phyloP scores from a whole-genome alignment of 2,113 vertebrate genomes.

The Nothoprocta perdicaria region DNA sequence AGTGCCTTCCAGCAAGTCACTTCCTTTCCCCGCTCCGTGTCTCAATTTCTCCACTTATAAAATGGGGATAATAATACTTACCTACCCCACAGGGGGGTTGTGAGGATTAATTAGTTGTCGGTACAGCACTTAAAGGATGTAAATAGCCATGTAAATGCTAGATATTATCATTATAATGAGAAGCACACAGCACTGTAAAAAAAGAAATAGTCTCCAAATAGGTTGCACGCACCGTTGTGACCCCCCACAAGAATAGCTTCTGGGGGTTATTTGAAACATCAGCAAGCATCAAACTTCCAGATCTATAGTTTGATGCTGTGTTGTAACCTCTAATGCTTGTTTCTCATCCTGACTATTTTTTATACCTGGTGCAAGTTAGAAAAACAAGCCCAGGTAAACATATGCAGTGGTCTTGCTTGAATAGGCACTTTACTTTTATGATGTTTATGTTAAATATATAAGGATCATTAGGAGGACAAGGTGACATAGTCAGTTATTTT shows the following conservation, averaged over 20 bases:
- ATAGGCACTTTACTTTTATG: constrained; percentile 76
- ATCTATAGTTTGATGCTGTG: constrained; percentile 27
- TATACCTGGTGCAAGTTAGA: constrained; percentile 50
- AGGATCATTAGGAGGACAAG: constrained; percentile 79
- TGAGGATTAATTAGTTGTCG: constrained; percentile 75
- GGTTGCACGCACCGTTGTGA: constrained; percentile 42
- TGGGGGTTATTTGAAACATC: constrained; percentile 47
- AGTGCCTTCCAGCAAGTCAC: constrained; percentile 44
- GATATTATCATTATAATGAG: constrained; percentile 66
- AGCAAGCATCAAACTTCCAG: constrained; percentile 38
- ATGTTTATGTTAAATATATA: constrained; percentile 74
- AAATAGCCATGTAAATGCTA: constrained; percentile 69
- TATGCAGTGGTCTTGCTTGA: constrained; percentile 77
- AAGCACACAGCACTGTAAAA: constrained; percentile 49
- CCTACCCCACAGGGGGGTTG: constrained; percentile 62
- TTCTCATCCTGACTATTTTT: constrained; percentile 20
- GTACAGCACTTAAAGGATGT: constrained; percentile 44
- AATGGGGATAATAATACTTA: constrained; percentile 66
- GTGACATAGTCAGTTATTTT: constrained; percentile 75
- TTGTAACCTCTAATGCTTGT: not conserved
- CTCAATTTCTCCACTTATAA: constrained; percentile 51
- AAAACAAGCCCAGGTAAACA: constrained; percentile 72
- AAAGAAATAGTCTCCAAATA: constrained; percentile 57
- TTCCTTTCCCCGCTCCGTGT: constrained; percentile 19
- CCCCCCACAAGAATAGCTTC: constrained; percentile 39